Base-by-base conservation (phyloP, 2,797 vertebrate species). In the Pseudopleuronectes americanus region DNA sequence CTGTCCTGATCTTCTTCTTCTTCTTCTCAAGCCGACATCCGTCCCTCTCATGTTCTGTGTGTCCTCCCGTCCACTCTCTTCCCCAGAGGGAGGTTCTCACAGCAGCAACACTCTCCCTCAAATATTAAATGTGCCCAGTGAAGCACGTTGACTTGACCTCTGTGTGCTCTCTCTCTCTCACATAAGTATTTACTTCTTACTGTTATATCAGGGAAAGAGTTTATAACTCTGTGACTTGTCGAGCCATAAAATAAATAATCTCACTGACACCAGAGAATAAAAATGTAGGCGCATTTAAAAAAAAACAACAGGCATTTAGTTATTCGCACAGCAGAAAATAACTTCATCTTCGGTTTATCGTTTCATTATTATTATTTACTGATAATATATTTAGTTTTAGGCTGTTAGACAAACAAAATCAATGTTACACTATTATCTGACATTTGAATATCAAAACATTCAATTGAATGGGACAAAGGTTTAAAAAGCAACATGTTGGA, bases 111-210 rank as follows among this genome's bases (percentile, higher is more conserved):
- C 73, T 64, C 64, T 61, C 41, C 24, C 22, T 49, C 70, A 76
- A 7, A 43, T 84, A 65, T 78, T 51, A 76, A 80, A 84, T 21
- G 57, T 65, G 75, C 17, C 41, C 79, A 54, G 70, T 77, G 45
- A 51, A 69, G 74, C 57, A 36, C 10, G 28, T 66, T 74, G 45
- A 21, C 49, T 45, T 71, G 72, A 5, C 81, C 80, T 81, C 69
- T 64, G 10, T 28, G 4, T 80, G 79, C 74, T 31, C 82, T 67
- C 17, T 19, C 26, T 19, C 4, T n/a, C 10, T 26, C 24, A 23
- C n/a, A 41, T 49, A 7, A 33, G n/a, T 19, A 12, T 45, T n/a
- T 28, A 22, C 17, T 47, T 16, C 17, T 43, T 17, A n/a, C 19
- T 48, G 47, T 48, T 21, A 3, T 8, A 1, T 8, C 2, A 21